phyloP scores from a whole-genome alignment of 2,797 vertebrate species.

The Yasuhikotakia modesta region DNA sequence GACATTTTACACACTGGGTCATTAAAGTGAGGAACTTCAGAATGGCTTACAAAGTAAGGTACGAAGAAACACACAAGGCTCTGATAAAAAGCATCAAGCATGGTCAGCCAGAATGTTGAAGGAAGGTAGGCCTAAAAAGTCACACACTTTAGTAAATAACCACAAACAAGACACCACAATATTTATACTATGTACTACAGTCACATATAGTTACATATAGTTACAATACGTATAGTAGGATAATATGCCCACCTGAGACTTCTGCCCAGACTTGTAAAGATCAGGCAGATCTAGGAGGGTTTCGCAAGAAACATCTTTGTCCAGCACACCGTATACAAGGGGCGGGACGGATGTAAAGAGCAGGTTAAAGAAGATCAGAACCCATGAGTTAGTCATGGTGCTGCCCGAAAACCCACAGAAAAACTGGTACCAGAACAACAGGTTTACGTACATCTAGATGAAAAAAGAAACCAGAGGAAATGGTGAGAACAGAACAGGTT shows the following conservation, averaged over 20 bases:
- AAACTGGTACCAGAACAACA: conserved; percentile 98
- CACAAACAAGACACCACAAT: not conserved
- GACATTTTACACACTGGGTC: not conserved
- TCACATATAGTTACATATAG: not conserved
- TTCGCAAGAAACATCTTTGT: conserved; percentile 82
- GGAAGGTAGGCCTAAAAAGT: conserved; percentile 79
- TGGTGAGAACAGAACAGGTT: not conserved
- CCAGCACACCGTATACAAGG: conserved; percentile 86
- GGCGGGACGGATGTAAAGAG: conserved; percentile 93
- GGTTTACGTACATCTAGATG: conserved; percentile 89
- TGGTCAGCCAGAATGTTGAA: conserved; percentile 85
- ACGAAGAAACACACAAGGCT: conserved; percentile 92
- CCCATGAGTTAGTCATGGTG: conserved; percentile 93
- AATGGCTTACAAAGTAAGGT: conserved; percentile 89
- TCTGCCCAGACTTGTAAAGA: conserved; percentile 80
- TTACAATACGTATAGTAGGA: too few relatives aligned
- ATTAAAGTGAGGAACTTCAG: conserved; percentile 2
- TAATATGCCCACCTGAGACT: conserved; percentile 76
- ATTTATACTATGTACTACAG: not conserved
- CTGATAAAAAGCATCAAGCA: conserved; percentile 94
- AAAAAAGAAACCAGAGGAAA: conserved; percentile 29
- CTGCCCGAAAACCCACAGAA: conserved; percentile 95
- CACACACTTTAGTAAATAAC: conserved; percentile 1
- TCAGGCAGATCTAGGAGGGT: conserved; percentile 81
- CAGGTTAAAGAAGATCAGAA: conserved; percentile 95